Base-by-base conservation (phyloP, 2,797 vertebrate species). In the Tamandua tetradactyla region DNA sequence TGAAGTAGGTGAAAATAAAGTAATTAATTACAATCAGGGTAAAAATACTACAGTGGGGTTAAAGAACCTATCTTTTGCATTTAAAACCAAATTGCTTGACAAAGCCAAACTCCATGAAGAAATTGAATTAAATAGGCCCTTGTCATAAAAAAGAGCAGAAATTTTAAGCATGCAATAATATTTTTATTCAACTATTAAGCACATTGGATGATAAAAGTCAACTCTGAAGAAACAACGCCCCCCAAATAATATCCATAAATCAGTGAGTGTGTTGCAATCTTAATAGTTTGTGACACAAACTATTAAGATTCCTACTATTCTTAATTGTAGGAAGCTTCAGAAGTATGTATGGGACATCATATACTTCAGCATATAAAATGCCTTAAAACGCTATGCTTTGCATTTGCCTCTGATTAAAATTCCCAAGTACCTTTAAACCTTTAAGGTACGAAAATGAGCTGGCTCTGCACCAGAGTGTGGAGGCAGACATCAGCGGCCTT, bases 381-480 rank as follows among this genome's bases (percentile, higher is more conserved):
- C 32, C 44, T 37, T 82, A 20, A 25, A 20, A 68, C 71, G 42
- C 6, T 68, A 25, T 6, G 27, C 78, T 81, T 47, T 59, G 80
- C 22, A 44, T 2, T 80, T 7, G 75, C 94, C 49, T 59, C 2
- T 2, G 14, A 20, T 3, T 42, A 47, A 18, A 55, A 32, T 20
- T 59, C 88, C 81, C 92, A 88, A 71, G 10, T 11, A 14, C 59
- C 7, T 84, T 84, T 13, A 78, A 52, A 94, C 37, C 94, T 79
- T 84, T 15, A 86, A 98, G 98, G 96, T 98, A 96, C 78, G 98
- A 98, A 93, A 98, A 97, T 7, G 98, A 98, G 85, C 87, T 97
- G 7, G 89, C 96, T 68, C 94, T 98, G 20, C 96, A 95, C 87
- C 97, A 98, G 94, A 97, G 89, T 1, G 78, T 97, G 5, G 97